These are phyloP conservation scores for Zonotrichia albicollis DNA, from an alignment of 2,797 vertebrate genomes.

Conservation along the genomic window DNA sequence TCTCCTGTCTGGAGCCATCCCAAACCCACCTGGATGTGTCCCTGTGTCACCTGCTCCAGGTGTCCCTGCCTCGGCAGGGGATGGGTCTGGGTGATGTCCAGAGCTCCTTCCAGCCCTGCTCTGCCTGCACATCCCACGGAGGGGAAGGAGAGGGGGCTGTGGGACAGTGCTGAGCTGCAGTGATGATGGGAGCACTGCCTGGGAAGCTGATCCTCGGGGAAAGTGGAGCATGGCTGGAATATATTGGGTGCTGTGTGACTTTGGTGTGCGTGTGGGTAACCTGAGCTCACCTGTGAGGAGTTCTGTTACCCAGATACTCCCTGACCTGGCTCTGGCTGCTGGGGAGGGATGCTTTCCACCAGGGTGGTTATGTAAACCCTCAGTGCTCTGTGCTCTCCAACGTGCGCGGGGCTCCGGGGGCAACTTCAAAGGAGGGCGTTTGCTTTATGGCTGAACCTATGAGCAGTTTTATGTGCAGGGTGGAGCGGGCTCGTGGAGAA, in stretches of 20 bases:
- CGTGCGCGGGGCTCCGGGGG: neutral
- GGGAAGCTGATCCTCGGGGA: neutral
- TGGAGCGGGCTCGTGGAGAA: conserved; percentile 25
- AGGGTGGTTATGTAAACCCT: conserved; percentile 2
- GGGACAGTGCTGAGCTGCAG: neutral
- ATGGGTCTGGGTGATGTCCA: accelerated
- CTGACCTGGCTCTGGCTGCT: neutral
- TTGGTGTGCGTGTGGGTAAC: neutral
- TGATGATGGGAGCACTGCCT: neutral
- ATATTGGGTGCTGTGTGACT: neutral
- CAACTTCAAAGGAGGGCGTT: conserved; percentile 18
- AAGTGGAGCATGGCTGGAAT: neutral
- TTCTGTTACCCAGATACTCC: neutral
- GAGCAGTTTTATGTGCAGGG: conserved; percentile 58
- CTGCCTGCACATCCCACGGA: accelerated
- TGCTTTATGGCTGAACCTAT: conserved; percentile 43
- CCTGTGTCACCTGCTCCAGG: neutral
- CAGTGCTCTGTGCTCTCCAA: neutral
- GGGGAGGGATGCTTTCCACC: neutral
- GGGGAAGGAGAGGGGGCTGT: neutral
- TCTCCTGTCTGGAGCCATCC: neutral
- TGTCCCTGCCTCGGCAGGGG: neutral
- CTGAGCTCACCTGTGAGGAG: neutral
- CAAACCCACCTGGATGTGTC: accelerated
- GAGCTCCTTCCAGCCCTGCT: neutral